A percentile compares a stretch with the other conserved stretches of the same genome.
Evolutionary conservation across 2,888 invertebrate genomes (phyloP).

Genomic region (Camponotus fellah): DNA sequence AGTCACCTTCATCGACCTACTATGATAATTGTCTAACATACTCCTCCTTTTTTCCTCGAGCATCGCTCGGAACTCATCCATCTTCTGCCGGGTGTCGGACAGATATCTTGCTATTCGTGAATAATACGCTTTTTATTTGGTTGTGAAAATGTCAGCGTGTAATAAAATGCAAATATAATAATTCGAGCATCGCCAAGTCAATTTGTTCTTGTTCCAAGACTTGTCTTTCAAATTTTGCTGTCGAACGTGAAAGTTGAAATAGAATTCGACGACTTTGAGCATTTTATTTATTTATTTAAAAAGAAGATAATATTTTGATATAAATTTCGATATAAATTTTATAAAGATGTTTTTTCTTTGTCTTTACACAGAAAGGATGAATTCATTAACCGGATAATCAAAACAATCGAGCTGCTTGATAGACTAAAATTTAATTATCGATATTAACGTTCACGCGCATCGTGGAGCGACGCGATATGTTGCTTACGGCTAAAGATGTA

Average conservation of each 20-base stretch:
- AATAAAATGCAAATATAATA: slow-evolving; percentile 17
- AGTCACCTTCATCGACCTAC: slow-evolving; percentile 82
- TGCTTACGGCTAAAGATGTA: slow-evolving; percentile 19
- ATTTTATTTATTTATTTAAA: not conserved
- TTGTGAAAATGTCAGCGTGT: slow-evolving; percentile 19
- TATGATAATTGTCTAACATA: slow-evolving; percentile 73
- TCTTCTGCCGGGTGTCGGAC: slow-evolving; percentile 38
- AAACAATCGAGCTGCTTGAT: not conserved
- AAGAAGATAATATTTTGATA: not conserved
- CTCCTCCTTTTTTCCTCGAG: slow-evolving; percentile 52
- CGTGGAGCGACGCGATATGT: not conserved
- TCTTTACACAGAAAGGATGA: not conserved
- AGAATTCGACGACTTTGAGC: not conserved
- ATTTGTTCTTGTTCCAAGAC: not conserved
- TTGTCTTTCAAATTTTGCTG: not conserved
- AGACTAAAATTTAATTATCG: not conserved
- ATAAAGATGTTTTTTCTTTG: not conserved
- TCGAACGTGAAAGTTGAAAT: not conserved
- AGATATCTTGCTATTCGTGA: slow-evolving; percentile 11
- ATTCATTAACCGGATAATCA: not conserved
- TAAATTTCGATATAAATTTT: not conserved
- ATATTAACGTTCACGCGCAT: not conserved
- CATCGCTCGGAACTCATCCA: slow-evolving; percentile 48
- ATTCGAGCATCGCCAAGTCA: not conserved
- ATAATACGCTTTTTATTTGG: slow-evolving; percentile 21